phyloP scores from a whole-genome alignment of 2,113 vertebrate genomes.

The Mustela nigripes region DNA sequence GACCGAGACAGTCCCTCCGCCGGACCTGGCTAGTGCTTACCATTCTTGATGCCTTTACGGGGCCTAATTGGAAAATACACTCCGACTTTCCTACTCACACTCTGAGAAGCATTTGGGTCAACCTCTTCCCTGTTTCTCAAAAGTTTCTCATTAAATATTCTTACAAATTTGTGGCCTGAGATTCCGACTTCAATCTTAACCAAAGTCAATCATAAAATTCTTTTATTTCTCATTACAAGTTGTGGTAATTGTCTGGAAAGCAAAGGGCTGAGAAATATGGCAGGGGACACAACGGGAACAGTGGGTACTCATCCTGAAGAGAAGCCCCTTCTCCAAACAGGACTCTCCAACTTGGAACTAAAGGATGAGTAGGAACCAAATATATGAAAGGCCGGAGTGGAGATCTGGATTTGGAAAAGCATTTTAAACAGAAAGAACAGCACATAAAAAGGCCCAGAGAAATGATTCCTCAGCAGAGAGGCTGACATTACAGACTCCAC shows the following conservation, averaged over 20 bases:
- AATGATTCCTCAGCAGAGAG: background rate
- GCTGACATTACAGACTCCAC: background rate
- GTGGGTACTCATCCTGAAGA: background rate
- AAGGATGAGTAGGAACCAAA: background rate
- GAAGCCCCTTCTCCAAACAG: background rate
- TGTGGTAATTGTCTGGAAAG: background rate
- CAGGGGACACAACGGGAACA: accelerated
- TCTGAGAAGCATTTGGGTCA: slow-evolving; percentile 23
- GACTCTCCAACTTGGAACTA: background rate
- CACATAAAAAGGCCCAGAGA: background rate
- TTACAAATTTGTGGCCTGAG: background rate
- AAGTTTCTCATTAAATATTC: slow-evolving; percentile 23
- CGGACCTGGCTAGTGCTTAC: background rate
- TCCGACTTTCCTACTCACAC: background rate
- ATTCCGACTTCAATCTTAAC: slow-evolving; percentile 25
- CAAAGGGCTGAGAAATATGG: background rate
- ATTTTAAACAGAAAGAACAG: background rate
- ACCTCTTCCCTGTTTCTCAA: slow-evolving; percentile 31
- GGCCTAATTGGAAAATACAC: slow-evolving; percentile 39
- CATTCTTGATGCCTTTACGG: background rate
- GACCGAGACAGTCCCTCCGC: background rate
- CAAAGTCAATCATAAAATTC: background rate
- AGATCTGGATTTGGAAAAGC: background rate
- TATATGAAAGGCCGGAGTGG: background rate
- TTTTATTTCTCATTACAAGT: background rate